These are phyloP conservation scores for Phrynosoma platyrhinos DNA, from an alignment of 2,113 vertebrate genomes.

Conservation along the genomic window DNA sequence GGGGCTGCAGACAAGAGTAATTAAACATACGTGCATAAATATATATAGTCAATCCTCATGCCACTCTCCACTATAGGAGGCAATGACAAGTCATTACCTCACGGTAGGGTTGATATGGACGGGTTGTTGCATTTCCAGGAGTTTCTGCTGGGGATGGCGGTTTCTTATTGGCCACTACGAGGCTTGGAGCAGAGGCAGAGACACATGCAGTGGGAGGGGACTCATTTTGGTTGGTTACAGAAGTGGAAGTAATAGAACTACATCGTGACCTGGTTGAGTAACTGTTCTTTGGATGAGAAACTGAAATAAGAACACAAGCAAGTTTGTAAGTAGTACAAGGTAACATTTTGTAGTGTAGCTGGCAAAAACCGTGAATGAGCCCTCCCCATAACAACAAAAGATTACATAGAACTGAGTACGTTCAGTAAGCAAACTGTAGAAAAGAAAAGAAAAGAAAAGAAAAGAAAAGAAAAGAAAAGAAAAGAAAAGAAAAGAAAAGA, in stretches of 20 bases:
- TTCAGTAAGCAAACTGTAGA: background rate
- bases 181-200: conserved; percentile 69
- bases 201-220: conserved; percentile 62
- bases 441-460: background rate
- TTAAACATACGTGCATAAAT: too few relatives aligned
- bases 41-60: background rate
- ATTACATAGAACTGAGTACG: background rate
- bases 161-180: conserved; percentile 63
- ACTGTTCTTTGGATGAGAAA: conserved; percentile 92
- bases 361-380: background rate
- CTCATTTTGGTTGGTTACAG: conserved; percentile 67
- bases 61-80: conserved; percentile 8
- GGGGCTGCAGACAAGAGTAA: background rate
- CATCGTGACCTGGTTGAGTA: conserved; percentile 89
- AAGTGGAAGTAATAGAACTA: conserved; percentile 77
- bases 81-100: conserved; percentile 78
- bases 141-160: conserved; percentile 35
- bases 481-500: too few relatives aligned
- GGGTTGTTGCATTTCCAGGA: conserved; percentile 38
- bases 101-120: conserved; percentile 75
- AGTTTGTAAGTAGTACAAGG: background rate
- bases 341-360: background rate
- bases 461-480: too few relatives aligned
- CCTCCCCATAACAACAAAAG: background rate
- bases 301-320: conserved; percentile 70